Evolutionary conservation across 2,113 vertebrate genomes (phyloP), one percentile per base, ranked within the genome.

Genomic region (Alces alces): DNA sequence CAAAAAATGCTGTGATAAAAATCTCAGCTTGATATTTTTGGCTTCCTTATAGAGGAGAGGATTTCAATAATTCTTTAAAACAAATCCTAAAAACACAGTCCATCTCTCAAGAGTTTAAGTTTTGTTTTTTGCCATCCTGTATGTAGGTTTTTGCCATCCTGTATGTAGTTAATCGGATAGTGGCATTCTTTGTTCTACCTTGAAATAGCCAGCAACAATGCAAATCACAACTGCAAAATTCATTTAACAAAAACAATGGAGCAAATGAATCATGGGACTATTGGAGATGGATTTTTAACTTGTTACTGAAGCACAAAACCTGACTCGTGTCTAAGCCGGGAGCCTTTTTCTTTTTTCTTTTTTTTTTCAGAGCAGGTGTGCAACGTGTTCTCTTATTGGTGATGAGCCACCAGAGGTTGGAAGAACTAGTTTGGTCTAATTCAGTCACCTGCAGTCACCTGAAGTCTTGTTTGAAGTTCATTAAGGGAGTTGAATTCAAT

Each of bases 151-250:
- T 73, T 54, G 93, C 88, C 64, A 36, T 36, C 64, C 64, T 36
- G n/a, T 21, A 36, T 66, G 7, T 43, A 64, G 25, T 91, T 97
- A 90, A 93, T 96, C 58, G 82, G 57, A 61, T 13, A 4, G n/a
- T 97, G 97, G 93, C 96, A 97, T 91, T 98, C 87, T 97, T 96
- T 95, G 91, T 98, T 94, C 84, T 97, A 90, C 95, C 88, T 84
- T 96, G 93, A 98, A 98, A 98, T 97, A 96, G 97, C 57, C 83
- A 30, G 64, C 17, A 96, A 96, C 96, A 97, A 95, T 92, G 95
- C 96, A 97, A 94, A 97, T 98, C 97, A 97, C 97, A 98, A 98
- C 47, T 87, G 60, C 79, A 96, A 97, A 7, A 98, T 98, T 97
- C 96, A 92, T 98, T 96, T 98, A 92, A 87, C 98, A 96, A 98